phyloP scores from a whole-genome alignment of 2,113 vertebrate genomes.

The Dipodomys merriami region DNA sequence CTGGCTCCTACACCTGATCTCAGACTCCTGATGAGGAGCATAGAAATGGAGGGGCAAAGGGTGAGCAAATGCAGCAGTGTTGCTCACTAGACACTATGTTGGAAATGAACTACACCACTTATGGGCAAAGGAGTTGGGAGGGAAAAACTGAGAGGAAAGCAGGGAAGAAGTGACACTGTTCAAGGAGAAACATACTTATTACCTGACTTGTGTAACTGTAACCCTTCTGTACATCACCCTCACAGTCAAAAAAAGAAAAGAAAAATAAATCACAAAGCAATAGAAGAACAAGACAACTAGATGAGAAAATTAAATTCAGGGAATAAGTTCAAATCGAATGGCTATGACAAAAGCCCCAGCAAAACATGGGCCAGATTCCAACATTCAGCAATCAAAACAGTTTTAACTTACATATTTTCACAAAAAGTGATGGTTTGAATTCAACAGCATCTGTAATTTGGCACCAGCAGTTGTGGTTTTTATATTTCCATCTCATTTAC shows the following conservation, averaged over 20 bases:
- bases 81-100: too few species aligned
- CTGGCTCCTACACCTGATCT: too few species aligned
- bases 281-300: background rate
- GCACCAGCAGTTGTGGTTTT: slow-evolving; percentile 5
- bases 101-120: background rate
- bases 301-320: slow-evolving; percentile 6
- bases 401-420: background rate
- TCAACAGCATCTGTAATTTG: slow-evolving; percentile 55
- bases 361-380: slow-evolving; percentile 24
- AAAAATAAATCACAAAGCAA: background rate
- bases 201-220: too few species aligned
- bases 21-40: too few species aligned
- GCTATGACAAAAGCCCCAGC: background rate
- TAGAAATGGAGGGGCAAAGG: background rate
- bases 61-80: too few species aligned
- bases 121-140: background rate
- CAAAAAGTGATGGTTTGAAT: slow-evolving; percentile 54
- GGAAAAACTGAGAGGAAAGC: background rate
- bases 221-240: too few species aligned
- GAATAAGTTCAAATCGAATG: background rate
- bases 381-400: slow-evolving; percentile 7
- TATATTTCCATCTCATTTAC: slow-evolving; percentile 61
- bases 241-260: background rate
- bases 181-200: too few species aligned
- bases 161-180: background rate